phyloP scores from a whole-genome alignment of 2,113 vertebrate species.

The Pogonocichla stellata region DNA sequence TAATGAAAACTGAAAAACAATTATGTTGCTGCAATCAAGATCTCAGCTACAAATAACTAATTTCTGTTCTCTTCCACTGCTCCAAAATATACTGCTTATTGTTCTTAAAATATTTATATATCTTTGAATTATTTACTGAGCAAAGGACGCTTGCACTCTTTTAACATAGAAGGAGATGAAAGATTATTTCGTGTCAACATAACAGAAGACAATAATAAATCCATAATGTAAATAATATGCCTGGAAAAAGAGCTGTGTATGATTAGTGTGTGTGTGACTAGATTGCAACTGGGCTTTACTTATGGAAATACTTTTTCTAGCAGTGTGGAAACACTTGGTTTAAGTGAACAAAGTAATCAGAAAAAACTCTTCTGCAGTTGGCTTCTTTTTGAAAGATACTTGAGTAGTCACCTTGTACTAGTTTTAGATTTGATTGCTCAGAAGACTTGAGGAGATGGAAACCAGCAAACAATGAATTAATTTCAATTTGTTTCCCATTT shows the following conservation, averaged over 20 bases:
- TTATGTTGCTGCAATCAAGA: slow-evolving; percentile 74
- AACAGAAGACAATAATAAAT: slow-evolving; percentile 75
- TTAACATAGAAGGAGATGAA: slow-evolving; percentile 66
- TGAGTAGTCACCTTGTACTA: background rate
- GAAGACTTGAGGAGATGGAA: background rate
- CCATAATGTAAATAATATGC: slow-evolving; percentile 68
- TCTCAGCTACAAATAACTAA: slow-evolving; percentile 75
- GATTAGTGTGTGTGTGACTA: slow-evolving; percentile 23
- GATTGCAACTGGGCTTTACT: background rate
- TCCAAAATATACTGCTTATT: slow-evolving; percentile 76
- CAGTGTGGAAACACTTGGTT: background rate
- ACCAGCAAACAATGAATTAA: background rate
- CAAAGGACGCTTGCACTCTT: slow-evolving; percentile 60
- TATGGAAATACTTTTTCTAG: background rate
- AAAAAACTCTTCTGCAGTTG: background rate
- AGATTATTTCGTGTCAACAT: slow-evolving; percentile 71
- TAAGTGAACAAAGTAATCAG: background rate
- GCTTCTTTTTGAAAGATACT: background rate
- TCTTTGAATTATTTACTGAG: slow-evolving; percentile 76
- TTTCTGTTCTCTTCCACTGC: slow-evolving; percentile 56
- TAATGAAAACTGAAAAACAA: slow-evolving; percentile 72
- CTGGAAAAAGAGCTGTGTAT: background rate
- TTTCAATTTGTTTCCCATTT: background rate
- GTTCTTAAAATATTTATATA: slow-evolving; percentile 79
- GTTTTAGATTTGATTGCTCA: background rate